Evolutionary conservation across 2,797 vertebrate genomes (phyloP).

Genomic region (Monodelphis domestica): DNA sequence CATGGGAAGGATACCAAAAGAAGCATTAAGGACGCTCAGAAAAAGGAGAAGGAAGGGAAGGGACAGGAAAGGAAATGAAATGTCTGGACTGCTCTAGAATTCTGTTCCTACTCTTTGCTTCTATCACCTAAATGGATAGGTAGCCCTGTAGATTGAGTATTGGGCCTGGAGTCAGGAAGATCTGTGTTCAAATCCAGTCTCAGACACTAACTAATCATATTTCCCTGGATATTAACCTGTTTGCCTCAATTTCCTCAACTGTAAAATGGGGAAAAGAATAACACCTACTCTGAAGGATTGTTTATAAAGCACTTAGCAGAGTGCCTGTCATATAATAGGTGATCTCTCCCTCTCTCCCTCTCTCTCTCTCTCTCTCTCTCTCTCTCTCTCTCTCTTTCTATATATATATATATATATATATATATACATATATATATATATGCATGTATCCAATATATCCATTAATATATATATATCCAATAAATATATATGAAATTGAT

Average conservation of each 20-base stretch:
- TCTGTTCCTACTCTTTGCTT: background rate
- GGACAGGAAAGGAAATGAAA: background rate
- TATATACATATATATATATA: too few relatives aligned
- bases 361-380: too few relatives aligned
- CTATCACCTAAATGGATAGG: background rate
- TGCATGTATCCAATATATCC: too few relatives aligned
- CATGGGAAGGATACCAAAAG: background rate
- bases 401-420: too few relatives aligned
- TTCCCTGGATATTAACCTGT: background rate
- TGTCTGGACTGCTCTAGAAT: background rate
- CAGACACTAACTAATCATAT: background rate
- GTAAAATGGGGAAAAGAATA: background rate
- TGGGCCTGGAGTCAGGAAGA: background rate
- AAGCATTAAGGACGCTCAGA: background rate
- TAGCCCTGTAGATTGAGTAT: background rate
- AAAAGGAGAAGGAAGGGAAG: background rate
- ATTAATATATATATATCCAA: too few relatives aligned
- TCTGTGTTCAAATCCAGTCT: background rate
- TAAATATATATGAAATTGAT: too few relatives aligned
- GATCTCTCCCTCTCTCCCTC: too few relatives aligned
- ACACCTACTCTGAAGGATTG: background rate
- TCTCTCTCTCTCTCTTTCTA: too few relatives aligned
- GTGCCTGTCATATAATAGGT: background rate
- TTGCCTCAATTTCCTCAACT: background rate
- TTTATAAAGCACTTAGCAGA: background rate